Conservation (phyloP, 1,140 invertebrate genomes). For the Heliconius hewitsoni region DNA sequence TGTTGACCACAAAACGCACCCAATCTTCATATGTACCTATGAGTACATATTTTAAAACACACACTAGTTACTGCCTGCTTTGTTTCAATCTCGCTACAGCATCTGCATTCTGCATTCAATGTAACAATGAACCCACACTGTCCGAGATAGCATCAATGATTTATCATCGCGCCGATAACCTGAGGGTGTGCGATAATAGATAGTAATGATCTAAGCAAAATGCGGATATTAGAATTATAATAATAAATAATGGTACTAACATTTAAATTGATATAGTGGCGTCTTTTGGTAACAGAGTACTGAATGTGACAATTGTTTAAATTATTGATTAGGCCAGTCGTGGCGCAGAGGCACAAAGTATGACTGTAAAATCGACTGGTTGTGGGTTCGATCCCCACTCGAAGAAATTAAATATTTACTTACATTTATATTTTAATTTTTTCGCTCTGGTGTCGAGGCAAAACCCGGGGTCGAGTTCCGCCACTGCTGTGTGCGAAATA, state of each 20-base stretch:
- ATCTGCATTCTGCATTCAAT: slow-evolving; percentile 13
- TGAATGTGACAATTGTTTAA: background rate
- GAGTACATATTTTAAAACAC: background rate
- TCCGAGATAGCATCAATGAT: slow-evolving; percentile 31
- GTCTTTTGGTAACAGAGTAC: background rate
- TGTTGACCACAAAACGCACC: no score
- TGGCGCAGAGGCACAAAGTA: no score
- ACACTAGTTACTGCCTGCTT: background rate
- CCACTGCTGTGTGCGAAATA: no score
- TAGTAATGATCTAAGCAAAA: slow-evolving; percentile 28
- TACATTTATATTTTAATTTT: no score
- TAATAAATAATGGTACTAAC: background rate
- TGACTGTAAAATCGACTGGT: no score
- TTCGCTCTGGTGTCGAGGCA: no score
- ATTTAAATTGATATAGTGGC: background rate
- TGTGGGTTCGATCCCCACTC: no score
- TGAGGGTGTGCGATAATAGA: slow-evolving; percentile 26
- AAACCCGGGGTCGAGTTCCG: no score
- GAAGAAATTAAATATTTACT: no score
- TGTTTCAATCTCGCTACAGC: background rate
- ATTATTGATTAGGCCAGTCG: background rate
- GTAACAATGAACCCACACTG: slow-evolving; percentile 30
- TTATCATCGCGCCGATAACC: slow-evolving; percentile 28
- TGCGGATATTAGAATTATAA: background rate
- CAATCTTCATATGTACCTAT: background rate